These are phyloP conservation scores for Anthrax anthrax DNA, from an alignment of 2,888 invertebrate species.

Conservation along the genomic window DNA sequence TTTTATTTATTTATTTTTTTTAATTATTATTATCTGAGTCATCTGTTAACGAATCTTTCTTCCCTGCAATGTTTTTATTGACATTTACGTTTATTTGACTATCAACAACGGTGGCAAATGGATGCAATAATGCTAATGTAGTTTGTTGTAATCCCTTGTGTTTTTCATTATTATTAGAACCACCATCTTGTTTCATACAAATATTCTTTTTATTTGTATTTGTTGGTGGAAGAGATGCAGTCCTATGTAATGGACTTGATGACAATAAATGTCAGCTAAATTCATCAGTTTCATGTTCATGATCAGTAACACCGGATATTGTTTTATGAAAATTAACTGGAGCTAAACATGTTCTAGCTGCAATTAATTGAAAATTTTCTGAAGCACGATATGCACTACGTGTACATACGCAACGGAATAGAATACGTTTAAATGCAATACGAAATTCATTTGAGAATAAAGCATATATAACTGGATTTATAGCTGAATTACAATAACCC, in stretches of 20 bases:
- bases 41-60: neutral
- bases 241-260: conserved; percentile 20
- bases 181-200: too few species aligned
- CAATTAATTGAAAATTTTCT: conserved; percentile 33
- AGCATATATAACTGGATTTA: conserved; percentile 90
- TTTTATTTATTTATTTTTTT: too few species aligned
- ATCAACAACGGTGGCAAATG: conserved; percentile 1
- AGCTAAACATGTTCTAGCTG: conserved; percentile 29
- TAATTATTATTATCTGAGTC: neutral
- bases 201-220: too few species aligned
- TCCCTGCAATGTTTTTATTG: conserved; percentile 1
- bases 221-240: conserved; percentile 19
- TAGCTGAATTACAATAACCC: conserved; percentile 92
- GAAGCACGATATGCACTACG: conserved; percentile 33
- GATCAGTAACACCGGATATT: conserved; percentile 31
- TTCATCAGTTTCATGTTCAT: conserved; percentile 16
- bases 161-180: neutral
- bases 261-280: conserved; percentile 31
- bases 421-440: conserved; percentile 83
- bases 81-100: neutral
- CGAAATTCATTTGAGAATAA: conserved; percentile 90
- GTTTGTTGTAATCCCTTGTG: neutral
- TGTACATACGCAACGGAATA: conserved; percentile 69
- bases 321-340: conserved; percentile 34
- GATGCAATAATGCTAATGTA: conserved; percentile 1